phyloP scores from a whole-genome alignment of 2,888 invertebrate genomes.

The Athripsodes cinereus region DNA sequence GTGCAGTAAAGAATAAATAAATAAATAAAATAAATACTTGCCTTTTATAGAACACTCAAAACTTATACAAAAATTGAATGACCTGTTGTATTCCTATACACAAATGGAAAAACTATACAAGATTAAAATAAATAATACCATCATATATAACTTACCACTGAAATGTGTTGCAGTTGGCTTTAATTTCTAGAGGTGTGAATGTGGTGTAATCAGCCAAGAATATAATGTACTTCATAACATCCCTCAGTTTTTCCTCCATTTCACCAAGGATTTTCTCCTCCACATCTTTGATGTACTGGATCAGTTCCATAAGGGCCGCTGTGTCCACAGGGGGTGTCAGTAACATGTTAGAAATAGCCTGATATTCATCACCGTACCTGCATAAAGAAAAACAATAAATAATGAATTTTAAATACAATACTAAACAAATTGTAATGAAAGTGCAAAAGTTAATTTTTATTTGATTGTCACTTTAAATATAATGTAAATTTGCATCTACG shows the following conservation, averaged over 20 bases:
- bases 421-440: neutral
- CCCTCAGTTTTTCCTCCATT: slow-evolving; percentile 70
- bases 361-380: slow-evolving; percentile 81
- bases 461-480: too few relatives aligned
- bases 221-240: slow-evolving; percentile 64
- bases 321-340: slow-evolving; percentile 77
- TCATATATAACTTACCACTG: slow-evolving; percentile 55
- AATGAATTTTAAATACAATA: slow-evolving; percentile 3
- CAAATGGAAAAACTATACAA: too few relatives aligned
- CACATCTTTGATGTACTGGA: slow-evolving; percentile 68
- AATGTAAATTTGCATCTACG: too few relatives aligned
- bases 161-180: slow-evolving; percentile 81
- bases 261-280: slow-evolving; percentile 62
- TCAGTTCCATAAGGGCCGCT: slow-evolving; percentile 76
- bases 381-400: too few relatives aligned
- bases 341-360: slow-evolving; percentile 69
- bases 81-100: too few relatives aligned
- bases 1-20: too few relatives aligned
- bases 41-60: too few relatives aligned
- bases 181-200: slow-evolving; percentile 78
- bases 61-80: too few relatives aligned
- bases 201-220: slow-evolving; percentile 79
- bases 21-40: too few relatives aligned
- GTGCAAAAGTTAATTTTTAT: neutral
- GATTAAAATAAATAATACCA: too few relatives aligned